Evolutionary conservation across 1,140 invertebrate genomes (phyloP).

Genomic region (Caenorhabditis remanei): DNA sequence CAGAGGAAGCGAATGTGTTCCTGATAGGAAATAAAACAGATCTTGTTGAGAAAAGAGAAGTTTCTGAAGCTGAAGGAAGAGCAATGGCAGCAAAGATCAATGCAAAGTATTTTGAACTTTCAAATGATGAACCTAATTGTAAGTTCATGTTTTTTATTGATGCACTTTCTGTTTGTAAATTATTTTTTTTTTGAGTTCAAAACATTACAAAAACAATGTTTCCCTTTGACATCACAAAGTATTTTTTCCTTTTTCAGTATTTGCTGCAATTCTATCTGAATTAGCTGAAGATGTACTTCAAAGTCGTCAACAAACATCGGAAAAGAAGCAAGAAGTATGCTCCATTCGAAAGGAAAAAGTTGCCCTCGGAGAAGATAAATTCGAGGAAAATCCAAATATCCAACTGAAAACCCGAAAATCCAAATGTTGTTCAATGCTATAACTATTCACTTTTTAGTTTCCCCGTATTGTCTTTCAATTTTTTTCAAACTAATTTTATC

Average conservation of each 20-base stretch:
- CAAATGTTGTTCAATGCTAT: constrained; percentile 15
- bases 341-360: constrained; percentile 8
- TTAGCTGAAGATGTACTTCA: constrained; percentile 19
- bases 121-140: constrained; percentile 20
- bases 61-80: constrained; percentile 62
- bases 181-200: too few relatives aligned
- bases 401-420: constrained; percentile 24
- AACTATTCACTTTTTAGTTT: background rate
- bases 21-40: constrained; percentile 64
- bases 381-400: background rate
- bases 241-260: constrained; percentile 5
- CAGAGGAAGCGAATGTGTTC: constrained; percentile 50
- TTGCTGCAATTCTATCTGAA: constrained; percentile 55
- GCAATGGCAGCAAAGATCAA: constrained; percentile 59
- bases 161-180: background rate
- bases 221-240: too few relatives aligned
- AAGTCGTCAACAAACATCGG: constrained; percentile 22
- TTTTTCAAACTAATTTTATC: background rate
- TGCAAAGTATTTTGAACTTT: constrained; percentile 60
- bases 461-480: background rate
- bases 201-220: too few relatives aligned
- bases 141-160: constrained; percentile 55
- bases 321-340: constrained; percentile 35
- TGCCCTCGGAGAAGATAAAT: constrained; percentile 20
- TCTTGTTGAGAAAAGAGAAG: constrained; percentile 54